Conservation (phyloP, 1,140 invertebrate species). For the Papilio aristodemus region DNA sequence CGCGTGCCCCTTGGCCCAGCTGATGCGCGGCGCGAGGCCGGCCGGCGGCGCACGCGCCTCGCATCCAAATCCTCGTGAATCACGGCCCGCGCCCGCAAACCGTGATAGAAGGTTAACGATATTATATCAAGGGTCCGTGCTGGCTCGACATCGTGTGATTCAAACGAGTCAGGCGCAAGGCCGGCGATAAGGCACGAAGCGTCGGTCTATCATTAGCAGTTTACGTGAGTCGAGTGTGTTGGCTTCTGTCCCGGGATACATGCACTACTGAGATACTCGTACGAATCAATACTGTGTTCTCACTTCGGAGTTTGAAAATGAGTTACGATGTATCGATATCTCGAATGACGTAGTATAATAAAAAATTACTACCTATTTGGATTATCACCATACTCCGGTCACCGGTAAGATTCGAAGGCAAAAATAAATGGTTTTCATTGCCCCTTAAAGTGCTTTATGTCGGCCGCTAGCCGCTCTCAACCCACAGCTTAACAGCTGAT, state of each 20-base stretch:
- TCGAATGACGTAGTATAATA: too few relatives aligned
- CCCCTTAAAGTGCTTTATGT: too few relatives aligned
- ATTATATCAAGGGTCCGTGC: conserved; percentile 29
- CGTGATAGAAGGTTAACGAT: conserved; percentile 48
- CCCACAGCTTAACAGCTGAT: too few relatives aligned
- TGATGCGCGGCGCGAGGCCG: conserved; percentile 54
- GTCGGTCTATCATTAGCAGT: neutral
- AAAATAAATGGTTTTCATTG: too few relatives aligned
- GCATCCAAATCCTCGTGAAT: conserved; percentile 58
- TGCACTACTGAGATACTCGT: too few relatives aligned
- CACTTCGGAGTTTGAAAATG: too few relatives aligned
- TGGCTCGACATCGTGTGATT: neutral
- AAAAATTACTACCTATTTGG: too few relatives aligned
- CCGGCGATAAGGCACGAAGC: neutral
- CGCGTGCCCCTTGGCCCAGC: conserved; percentile 52
- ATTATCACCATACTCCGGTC: too few relatives aligned
- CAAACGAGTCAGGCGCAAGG: neutral
- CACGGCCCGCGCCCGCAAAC: conserved; percentile 43
- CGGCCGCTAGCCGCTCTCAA: too few relatives aligned
- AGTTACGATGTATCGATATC: too few relatives aligned
- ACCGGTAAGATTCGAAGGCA: too few relatives aligned
- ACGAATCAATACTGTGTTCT: too few relatives aligned
- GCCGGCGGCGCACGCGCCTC: conserved; percentile 45
- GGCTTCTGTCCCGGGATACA: neutral
- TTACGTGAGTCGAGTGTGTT: neutral